Evolutionary conservation across 2,888 invertebrate species (phyloP).

Genomic region (Horisme vitalbata): DNA sequence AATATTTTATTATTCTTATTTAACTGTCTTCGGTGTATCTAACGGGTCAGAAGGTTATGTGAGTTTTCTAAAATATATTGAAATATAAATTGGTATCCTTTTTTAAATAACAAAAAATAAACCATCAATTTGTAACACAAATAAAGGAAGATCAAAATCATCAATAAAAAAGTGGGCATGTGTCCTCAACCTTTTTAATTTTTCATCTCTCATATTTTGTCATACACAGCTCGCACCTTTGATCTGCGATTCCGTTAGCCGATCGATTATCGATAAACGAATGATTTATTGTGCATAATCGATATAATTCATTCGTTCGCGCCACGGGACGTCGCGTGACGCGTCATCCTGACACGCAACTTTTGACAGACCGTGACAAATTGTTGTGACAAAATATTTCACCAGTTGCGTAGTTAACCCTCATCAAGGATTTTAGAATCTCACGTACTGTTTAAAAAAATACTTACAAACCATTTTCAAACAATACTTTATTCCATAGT

Average conservation of each 20-base stretch:
- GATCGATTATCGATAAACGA: slow-evolving; percentile 67
- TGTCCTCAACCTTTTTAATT: slow-evolving; percentile 39
- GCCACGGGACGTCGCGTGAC: slow-evolving; percentile 55
- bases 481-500: slow-evolving; percentile 4
- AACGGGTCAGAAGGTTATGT: too few species aligned
- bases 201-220: slow-evolving; percentile 64
- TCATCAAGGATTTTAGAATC: slow-evolving; percentile 41
- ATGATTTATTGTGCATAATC: slow-evolving; percentile 75
- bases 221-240: slow-evolving; percentile 66
- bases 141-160: slow-evolving; percentile 53
- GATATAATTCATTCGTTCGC: slow-evolving; percentile 69
- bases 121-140: slow-evolving; percentile 63
- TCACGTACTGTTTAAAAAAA: slow-evolving; percentile 29
- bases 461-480: not conserved
- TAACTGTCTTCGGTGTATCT: not conserved
- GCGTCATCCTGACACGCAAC: slow-evolving; percentile 68
- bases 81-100: not conserved
- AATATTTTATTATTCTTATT: not conserved
- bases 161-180: slow-evolving; percentile 43
- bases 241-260: slow-evolving; percentile 69
- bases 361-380: slow-evolving; percentile 77
- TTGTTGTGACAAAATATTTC: slow-evolving; percentile 83
- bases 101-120: slow-evolving; percentile 32
- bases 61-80: too few species aligned
- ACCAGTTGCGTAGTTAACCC: slow-evolving; percentile 76